These are phyloP conservation scores for Ciconia maguari DNA, from an alignment of 2,113 vertebrate species.

Conservation along the genomic window DNA sequence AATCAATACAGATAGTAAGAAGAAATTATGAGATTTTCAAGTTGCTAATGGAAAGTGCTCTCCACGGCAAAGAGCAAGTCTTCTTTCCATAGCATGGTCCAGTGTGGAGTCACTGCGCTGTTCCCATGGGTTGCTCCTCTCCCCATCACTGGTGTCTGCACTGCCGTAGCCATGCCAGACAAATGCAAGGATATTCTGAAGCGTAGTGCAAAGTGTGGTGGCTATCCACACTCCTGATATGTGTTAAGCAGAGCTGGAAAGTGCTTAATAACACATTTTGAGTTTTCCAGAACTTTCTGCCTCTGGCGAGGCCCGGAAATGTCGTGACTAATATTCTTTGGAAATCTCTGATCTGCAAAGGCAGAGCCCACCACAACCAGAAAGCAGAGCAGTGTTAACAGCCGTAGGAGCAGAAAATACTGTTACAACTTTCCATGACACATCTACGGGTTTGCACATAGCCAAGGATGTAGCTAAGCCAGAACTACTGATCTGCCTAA, in stretches of 20 bases:
- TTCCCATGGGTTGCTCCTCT: background rate
- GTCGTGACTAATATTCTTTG: background rate
- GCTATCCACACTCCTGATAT: background rate
- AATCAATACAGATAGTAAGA: background rate
- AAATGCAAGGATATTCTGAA: background rate
- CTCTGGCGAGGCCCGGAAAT: background rate
- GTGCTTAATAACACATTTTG: background rate
- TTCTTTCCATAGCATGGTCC: background rate
- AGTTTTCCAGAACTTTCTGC: background rate
- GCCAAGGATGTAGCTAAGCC: background rate
- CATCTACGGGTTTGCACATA: background rate
- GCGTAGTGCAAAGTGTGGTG: background rate
- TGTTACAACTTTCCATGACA: background rate
- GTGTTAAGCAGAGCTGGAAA: background rate
- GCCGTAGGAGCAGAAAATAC: background rate
- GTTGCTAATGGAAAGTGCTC: background rate
- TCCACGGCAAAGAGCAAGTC: background rate
- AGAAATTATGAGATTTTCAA: background rate
- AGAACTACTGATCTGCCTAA: background rate
- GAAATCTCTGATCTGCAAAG: background rate
- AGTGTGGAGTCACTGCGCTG: rapidly evolving
- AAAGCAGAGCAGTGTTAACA: background rate
- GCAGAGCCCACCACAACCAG: background rate
- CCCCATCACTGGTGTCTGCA: rapidly evolving
- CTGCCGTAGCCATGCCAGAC: background rate